Evolutionary conservation across 2,113 vertebrate species (phyloP).

Genomic region (Paramisgurnus dabryanus): DNA sequence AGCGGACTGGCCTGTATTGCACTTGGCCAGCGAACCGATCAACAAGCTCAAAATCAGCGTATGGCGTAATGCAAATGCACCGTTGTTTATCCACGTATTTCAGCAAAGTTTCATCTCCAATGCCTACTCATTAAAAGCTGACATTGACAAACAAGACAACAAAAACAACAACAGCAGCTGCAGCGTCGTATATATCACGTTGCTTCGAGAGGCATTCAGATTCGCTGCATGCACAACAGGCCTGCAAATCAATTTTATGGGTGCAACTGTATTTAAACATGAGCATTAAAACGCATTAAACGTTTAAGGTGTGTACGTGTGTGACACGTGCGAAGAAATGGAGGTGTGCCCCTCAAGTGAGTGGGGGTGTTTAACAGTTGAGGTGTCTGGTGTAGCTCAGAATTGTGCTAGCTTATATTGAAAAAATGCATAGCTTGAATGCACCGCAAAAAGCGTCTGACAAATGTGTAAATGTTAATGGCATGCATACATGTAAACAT

Average conservation of each 20-base stretch:
- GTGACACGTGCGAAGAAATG: conserved; percentile 9
- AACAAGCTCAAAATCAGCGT: conserved; percentile 20
- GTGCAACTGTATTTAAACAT: background rate
- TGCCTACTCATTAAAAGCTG: background rate
- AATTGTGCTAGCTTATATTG: too few relatives aligned
- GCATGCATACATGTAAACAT: background rate
- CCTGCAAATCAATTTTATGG: background rate
- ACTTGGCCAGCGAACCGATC: conserved; percentile 6
- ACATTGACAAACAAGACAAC: background rate
- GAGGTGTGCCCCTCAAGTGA: conserved; percentile 6
- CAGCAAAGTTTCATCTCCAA: background rate
- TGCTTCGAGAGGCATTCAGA: conserved; percentile 23
- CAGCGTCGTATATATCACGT: conserved; percentile 24
- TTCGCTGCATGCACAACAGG: conserved; percentile 5
- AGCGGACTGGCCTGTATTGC: conserved; percentile 9
- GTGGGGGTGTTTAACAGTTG: background rate
- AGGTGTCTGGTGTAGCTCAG: background rate
- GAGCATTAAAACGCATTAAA: background rate
- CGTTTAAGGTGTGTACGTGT: conserved; percentile 7
- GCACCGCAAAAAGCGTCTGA: too few relatives aligned
- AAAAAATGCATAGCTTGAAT: too few relatives aligned
- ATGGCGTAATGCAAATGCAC: background rate
- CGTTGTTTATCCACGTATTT: background rate
- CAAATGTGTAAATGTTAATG: background rate
- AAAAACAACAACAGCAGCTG: background rate